phyloP scores from a whole-genome alignment of 2,888 invertebrate genomes.

The Epistrophe eligans region DNA sequence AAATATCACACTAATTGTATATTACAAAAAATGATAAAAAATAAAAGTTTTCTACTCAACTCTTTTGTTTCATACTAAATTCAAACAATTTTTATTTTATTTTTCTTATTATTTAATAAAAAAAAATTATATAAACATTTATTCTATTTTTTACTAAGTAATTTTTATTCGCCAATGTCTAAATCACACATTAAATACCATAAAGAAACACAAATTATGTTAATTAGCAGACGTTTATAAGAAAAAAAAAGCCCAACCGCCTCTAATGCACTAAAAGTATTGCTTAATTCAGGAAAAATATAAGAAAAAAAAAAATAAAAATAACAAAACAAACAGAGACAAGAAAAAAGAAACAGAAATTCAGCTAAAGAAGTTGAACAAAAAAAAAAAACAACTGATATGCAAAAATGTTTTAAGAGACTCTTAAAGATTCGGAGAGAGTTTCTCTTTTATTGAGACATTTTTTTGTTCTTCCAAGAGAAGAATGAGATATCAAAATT shows the following conservation, averaged over 20 bases:
- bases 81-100: no score
- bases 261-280: slow-evolving; percentile 51
- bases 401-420: slow-evolving; percentile 69
- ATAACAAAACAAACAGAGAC: slow-evolving; percentile 21
- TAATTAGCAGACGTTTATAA: slow-evolving; percentile 44
- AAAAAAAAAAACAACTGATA: slow-evolving; percentile 44
- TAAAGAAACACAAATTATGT: slow-evolving; percentile 57
- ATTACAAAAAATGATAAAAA: not conserved
- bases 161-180: slow-evolving; percentile 11
- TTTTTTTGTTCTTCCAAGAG: slow-evolving; percentile 8
- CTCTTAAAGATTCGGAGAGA: not conserved
- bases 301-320: slow-evolving; percentile 5
- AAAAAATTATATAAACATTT: not conserved
- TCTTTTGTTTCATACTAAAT: slow-evolving; percentile 43
- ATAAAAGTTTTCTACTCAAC: slow-evolving; percentile 47
- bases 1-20: not conserved
- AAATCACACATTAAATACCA: slow-evolving; percentile 33
- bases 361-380: slow-evolving; percentile 23
- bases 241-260: slow-evolving; percentile 22
- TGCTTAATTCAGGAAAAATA: slow-evolving; percentile 51
- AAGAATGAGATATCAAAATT: slow-evolving; percentile 32
- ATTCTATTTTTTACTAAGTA: slow-evolving; percentile 4
- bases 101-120: not conserved
- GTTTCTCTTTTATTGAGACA: slow-evolving; percentile 8
- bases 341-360: slow-evolving; percentile 3